These are phyloP conservation scores for Agrotis segetum DNA, from an alignment of 2,888 invertebrate genomes.

Conservation along the genomic window DNA sequence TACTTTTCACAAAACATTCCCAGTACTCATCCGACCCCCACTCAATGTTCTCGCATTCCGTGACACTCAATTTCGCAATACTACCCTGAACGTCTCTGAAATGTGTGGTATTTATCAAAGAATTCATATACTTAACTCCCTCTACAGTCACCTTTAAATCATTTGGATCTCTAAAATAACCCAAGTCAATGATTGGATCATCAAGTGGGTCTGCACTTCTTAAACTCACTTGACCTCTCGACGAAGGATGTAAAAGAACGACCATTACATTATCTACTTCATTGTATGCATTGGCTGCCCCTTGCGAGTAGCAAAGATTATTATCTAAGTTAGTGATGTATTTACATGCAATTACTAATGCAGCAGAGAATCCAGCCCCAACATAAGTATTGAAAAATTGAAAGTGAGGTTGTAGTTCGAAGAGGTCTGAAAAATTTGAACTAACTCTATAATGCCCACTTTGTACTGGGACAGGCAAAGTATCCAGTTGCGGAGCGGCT, in stretches of 20 bases:
- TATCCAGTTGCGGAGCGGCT: conserved; percentile 66
- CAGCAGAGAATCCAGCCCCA: conserved; percentile 77
- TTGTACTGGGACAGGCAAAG: conserved; percentile 77
- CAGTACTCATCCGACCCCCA: conserved; percentile 92
- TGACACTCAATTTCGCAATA: conserved; percentile 78
- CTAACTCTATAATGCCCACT: conserved; percentile 76
- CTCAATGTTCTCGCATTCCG: conserved; percentile 86
- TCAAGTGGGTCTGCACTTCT: conserved; percentile 77
- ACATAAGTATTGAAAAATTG: conserved; percentile 80
- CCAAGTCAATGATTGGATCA: conserved; percentile 80
- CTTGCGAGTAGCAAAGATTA: conserved; percentile 72
- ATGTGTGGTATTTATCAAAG: conserved; percentile 76
- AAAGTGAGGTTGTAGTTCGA: conserved; percentile 74
- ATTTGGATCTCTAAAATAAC: conserved; percentile 74
- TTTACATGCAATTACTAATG: conserved; percentile 71
- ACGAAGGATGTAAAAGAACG: conserved; percentile 78
- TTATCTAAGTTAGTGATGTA: conserved; percentile 69
- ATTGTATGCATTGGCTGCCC: conserved; percentile 71
- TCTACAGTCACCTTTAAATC: conserved; percentile 74
- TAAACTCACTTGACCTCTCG: conserved; percentile 79
- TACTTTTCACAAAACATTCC: conserved; percentile 91
- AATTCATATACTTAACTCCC: conserved; percentile 76
- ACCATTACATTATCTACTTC: conserved; percentile 75
- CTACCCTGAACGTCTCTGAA: conserved; percentile 73
- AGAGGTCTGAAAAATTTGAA: conserved; percentile 42